These are phyloP conservation scores for Leptodactylus fallax DNA, from an alignment of 2,797 vertebrate species.

Conservation along the genomic window DNA sequence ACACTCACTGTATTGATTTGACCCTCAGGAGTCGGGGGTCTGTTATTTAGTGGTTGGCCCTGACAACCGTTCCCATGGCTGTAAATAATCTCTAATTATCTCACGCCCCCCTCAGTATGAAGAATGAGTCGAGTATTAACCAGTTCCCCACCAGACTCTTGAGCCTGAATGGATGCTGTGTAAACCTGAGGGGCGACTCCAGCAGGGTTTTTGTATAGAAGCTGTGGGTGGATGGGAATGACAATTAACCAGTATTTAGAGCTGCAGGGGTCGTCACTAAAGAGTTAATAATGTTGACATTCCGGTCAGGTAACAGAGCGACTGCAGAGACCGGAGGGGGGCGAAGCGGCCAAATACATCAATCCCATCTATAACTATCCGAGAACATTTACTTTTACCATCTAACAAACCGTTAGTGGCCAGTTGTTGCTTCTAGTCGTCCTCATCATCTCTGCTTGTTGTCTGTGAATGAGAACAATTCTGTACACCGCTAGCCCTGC, in stretches of 20 bases:
- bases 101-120: constrained; percentile 61
- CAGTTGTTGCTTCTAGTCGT: too few species aligned
- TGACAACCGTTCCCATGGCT: constrained; percentile 72
- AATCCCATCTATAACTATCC: too few species aligned
- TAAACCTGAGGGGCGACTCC: neutral
- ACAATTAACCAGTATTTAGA: neutral
- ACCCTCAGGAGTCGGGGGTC: neutral
- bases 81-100: constrained; percentile 75
- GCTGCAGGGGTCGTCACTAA: neutral
- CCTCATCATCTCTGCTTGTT: too few species aligned
- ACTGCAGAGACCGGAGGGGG: neutral
- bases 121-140: constrained; percentile 56
- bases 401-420: too few species aligned
- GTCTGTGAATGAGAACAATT: too few species aligned
- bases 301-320: constrained; percentile 21
- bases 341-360: too few species aligned
- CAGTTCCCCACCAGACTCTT: neutral
- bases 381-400: too few species aligned
- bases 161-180: neutral
- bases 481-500: too few species aligned
- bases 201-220: neutral
- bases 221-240: neutral
- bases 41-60: constrained; percentile 62
- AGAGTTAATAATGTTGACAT: neutral
- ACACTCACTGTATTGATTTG: neutral